Percentiles rank a stretch among this genome's conserved stretches.
Conservation (phyloP, 1,140 invertebrate genomes). For the Plutomurus gul region DNA sequence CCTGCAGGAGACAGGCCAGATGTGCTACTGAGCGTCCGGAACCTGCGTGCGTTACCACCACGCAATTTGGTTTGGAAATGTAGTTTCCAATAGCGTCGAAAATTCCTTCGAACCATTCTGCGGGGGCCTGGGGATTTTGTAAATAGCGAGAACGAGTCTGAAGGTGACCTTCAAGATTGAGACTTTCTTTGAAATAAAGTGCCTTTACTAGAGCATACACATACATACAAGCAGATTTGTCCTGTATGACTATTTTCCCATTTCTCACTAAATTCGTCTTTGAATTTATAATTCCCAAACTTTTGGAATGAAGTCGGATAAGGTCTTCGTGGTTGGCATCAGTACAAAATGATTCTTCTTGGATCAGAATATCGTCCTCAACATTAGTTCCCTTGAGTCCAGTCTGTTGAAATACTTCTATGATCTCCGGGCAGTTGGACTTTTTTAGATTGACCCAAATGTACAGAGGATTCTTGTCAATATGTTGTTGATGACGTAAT, state of each 20-base stretch:
- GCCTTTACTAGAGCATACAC: slow-evolving; percentile 40
- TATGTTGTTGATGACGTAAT: slow-evolving; percentile 34
- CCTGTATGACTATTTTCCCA: slow-evolving; percentile 23
- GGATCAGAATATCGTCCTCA: slow-evolving; percentile 48
- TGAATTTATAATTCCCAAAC: not conserved
- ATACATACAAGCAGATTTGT: slow-evolving; percentile 45
- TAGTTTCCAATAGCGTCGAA: slow-evolving; percentile 19
- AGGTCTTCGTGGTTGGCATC: slow-evolving; percentile 36
- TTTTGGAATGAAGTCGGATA: slow-evolving; percentile 44
- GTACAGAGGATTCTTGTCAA: slow-evolving; percentile 49
- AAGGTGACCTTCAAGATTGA: slow-evolving; percentile 24
- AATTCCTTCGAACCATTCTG: slow-evolving; percentile 42
- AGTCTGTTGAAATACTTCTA: not conserved
- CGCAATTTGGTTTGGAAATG: slow-evolving; percentile 11
- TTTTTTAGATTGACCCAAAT: slow-evolving; percentile 45
- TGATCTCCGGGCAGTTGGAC: not conserved
- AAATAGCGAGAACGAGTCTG: not conserved
- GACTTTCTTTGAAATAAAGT: slow-evolving; percentile 37
- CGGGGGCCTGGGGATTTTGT: not conserved
- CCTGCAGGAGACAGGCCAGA: slow-evolving; percentile 40
- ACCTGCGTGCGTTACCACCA: slow-evolving; percentile 38
- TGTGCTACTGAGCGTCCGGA: slow-evolving; percentile 39
- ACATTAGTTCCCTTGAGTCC: not conserved
- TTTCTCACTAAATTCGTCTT: not conserved
- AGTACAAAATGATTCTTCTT: slow-evolving; percentile 41